Evolutionary conservation across 2,113 vertebrate genomes (phyloP).

Genomic region (Dasyprocta punctata): DNA sequence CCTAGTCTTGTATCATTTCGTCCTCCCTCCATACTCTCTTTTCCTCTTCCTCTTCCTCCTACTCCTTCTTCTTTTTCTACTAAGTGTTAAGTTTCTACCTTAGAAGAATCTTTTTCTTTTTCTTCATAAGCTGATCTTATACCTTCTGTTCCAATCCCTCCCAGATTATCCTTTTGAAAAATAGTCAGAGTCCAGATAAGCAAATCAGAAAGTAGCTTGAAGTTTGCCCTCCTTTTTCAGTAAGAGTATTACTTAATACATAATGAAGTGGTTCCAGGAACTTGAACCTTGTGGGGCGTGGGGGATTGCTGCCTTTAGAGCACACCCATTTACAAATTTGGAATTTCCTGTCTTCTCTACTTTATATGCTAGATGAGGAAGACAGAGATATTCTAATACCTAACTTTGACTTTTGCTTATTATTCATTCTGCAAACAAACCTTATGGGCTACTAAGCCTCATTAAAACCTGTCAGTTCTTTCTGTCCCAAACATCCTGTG

Average conservation of each 20-base stretch:
- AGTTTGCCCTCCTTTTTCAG: neutral
- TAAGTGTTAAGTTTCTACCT: neutral
- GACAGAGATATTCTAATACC: neutral
- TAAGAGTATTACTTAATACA: neutral
- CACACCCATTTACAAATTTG: neutral
- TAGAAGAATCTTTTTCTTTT: neutral
- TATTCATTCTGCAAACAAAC: neutral
- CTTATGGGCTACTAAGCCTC: neutral
- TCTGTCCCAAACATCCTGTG: neutral
- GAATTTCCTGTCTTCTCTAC: neutral
- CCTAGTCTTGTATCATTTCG: neutral
- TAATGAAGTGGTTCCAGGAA: neutral
- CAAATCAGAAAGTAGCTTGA: conserved; percentile 16
- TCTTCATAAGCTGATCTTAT: neutral
- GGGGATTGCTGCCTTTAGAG: neutral
- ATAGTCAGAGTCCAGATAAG: neutral
- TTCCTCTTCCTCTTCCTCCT: neutral
- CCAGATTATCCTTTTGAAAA: conserved; percentile 26
- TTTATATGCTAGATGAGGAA: neutral
- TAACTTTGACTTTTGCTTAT: neutral
- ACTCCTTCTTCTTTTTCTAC: conserved; percentile 19
- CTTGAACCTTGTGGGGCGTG: neutral
- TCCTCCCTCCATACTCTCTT: too few relatives aligned
- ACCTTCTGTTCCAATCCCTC: neutral
- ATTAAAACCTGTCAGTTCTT: neutral